These are phyloP conservation scores for Lophius americanus DNA, from an alignment of 2,797 vertebrate genomes.

Conservation along the genomic window DNA sequence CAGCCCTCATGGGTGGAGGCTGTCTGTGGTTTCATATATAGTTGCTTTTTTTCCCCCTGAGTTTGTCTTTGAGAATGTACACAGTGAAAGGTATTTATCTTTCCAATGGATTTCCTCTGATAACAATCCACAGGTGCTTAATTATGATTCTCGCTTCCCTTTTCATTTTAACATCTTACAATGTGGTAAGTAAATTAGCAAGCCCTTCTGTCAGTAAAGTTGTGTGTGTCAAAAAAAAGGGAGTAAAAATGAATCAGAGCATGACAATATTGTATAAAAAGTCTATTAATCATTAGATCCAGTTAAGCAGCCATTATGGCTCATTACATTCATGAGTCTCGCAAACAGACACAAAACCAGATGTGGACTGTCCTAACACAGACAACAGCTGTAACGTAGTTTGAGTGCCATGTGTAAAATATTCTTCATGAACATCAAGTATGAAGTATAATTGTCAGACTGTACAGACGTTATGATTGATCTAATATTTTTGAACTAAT, in stretches of 20 bases:
- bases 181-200: no score
- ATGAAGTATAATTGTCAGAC: no score
- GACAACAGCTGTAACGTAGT: no score
- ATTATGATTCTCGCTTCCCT: conserved; percentile 21
- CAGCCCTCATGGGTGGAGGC: conserved; percentile 18
- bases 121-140: conserved; percentile 22
- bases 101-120: conserved; percentile 10
- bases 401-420: no score
- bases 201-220: conserved; percentile 51
- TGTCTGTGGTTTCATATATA: conserved; percentile 27
- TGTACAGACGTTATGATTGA: no score
- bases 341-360: conserved; percentile 20
- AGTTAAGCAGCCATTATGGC: conserved; percentile 59
- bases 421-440: no score
- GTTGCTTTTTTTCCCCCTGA: not conserved
- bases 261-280: conserved; percentile 73
- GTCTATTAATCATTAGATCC: conserved; percentile 72
- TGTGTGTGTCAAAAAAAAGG: conserved; percentile 61
- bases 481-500: no score
- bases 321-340: conserved; percentile 35
- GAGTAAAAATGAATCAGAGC: conserved; percentile 68
- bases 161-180: conserved; percentile 14
- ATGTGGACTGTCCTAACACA: not conserved
- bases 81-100: conserved; percentile 7
- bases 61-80: conserved; percentile 14